Evolutionary conservation across 2,888 invertebrate genomes (phyloP).

Genomic region (Platerodrilus igneus): DNA sequence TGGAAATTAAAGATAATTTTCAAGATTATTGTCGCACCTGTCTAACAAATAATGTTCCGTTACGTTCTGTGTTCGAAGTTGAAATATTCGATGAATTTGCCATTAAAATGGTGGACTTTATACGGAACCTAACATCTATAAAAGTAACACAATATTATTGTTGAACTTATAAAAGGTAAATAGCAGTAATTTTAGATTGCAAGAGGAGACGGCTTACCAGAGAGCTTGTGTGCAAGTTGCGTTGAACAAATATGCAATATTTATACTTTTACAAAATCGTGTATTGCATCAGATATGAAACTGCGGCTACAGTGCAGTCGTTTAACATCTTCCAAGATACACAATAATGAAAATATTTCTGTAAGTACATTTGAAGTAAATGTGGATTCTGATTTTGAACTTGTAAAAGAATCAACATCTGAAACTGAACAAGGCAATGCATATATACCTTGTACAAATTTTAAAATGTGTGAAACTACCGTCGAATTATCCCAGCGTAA

Average conservation of each 20-base stretch:
- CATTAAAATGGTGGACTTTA: constrained; percentile 24
- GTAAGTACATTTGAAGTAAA: no score
- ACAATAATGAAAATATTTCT: no score
- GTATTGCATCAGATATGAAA: constrained; percentile 18
- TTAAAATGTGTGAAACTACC: no score
- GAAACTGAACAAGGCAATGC: background rate
- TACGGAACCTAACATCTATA: constrained; percentile 26
- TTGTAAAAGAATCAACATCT: constrained; percentile 1
- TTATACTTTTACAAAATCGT: constrained; percentile 25
- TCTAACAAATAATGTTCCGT: constrained; percentile 19
- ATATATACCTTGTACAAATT: constrained; percentile 3
- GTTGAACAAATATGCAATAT: constrained; percentile 25
- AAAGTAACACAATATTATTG: no score
- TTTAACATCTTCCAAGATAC: no score
- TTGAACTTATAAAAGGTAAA: no score
- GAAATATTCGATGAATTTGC: constrained; percentile 20
- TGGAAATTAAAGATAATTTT: constrained; percentile 7
- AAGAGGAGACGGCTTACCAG: constrained; percentile 29
- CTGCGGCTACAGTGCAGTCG: constrained; percentile 11
- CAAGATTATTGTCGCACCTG: constrained; percentile 29
- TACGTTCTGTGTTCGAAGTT: constrained; percentile 26
- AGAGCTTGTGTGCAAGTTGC: constrained; percentile 30
- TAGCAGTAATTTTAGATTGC: constrained; percentile 30
- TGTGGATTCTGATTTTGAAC: no score
- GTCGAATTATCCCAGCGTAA: no score